Evolutionary conservation across 1,140 invertebrate species (phyloP).

Genomic region (Heliconius nattereri): DNA sequence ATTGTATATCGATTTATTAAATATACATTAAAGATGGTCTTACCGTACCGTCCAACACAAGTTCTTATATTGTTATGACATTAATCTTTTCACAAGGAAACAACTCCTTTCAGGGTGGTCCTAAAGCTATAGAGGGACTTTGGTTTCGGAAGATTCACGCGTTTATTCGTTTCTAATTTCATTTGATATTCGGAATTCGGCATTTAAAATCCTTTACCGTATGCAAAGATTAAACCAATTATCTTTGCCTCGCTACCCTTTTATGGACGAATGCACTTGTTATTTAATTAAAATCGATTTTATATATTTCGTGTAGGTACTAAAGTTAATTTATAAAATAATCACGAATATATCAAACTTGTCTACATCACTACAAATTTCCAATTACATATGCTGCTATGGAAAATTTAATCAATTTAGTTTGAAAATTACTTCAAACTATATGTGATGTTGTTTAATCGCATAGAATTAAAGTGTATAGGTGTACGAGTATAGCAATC

Average conservation of each 20-base stretch:
- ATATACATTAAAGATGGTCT: constrained; percentile 18
- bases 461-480: background rate
- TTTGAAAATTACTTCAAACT: constrained; percentile 7
- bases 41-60: constrained; percentile 26
- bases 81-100: constrained; percentile 38
- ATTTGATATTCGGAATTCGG: constrained; percentile 30
- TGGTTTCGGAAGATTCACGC: constrained; percentile 26
- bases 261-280: constrained; percentile 17
- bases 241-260: constrained; percentile 6
- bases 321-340: background rate
- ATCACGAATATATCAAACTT: constrained; percentile 2
- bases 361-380: background rate
- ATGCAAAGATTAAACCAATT: constrained; percentile 34
- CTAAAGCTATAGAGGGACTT: constrained; percentile 32
- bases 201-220: constrained; percentile 31
- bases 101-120: constrained; percentile 35
- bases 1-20: constrained; percentile 19
- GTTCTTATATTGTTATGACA: constrained; percentile 37
- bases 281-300: constrained; percentile 18
- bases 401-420: constrained; percentile 2
- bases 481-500: background rate
- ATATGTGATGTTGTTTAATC: background rate
- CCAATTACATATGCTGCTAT: background rate
- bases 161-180: constrained; percentile 35
- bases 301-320: background rate